Conservation (phyloP, 2,113 vertebrate species). For the Setophaga petechia region DNA sequence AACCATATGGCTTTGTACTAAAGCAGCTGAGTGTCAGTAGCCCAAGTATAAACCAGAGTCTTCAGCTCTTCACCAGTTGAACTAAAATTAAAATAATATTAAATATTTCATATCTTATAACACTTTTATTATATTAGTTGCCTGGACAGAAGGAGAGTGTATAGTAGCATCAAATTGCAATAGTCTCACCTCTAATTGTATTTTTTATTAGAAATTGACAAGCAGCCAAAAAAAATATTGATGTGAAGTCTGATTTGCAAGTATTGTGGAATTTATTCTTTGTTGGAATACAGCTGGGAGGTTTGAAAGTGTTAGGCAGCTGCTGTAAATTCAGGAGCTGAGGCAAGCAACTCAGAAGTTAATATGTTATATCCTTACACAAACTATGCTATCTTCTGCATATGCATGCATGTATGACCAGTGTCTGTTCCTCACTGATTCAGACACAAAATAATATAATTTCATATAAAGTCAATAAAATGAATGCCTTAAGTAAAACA, state of each 20-base stretch:
- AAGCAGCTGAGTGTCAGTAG: conserved; percentile 16
- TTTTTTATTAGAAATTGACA: conserved; percentile 76
- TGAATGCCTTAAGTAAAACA: neutral
- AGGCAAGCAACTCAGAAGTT: conserved; percentile 63
- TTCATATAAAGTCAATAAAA: neutral
- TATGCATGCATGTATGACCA: neutral
- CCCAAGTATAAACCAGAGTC: neutral
- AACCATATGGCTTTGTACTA: neutral
- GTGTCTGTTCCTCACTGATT: neutral
- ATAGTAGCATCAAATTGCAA: conserved; percentile 65
- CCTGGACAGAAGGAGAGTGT: conserved; percentile 57
- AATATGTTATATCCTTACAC: conserved; percentile 42
- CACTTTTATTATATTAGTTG: conserved; percentile 68
- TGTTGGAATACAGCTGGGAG: conserved; percentile 49
- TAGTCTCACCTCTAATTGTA: conserved; percentile 70
- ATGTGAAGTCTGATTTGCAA: conserved; percentile 69
- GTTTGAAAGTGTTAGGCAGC: conserved; percentile 72
- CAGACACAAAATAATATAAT: neutral
- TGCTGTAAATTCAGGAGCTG: conserved; percentile 75
- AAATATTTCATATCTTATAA: conserved; percentile 55
- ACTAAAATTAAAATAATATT: conserved; percentile 59
- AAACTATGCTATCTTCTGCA: neutral
- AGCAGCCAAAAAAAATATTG: conserved; percentile 74
- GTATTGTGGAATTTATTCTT: conserved; percentile 69
- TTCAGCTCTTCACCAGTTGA: conserved; percentile 26